A percentile compares a stretch with the other conserved stretches of the same genome.
Conservation (phyloP, 2,888 invertebrate species). For the Rhamnusium bicolor region DNA sequence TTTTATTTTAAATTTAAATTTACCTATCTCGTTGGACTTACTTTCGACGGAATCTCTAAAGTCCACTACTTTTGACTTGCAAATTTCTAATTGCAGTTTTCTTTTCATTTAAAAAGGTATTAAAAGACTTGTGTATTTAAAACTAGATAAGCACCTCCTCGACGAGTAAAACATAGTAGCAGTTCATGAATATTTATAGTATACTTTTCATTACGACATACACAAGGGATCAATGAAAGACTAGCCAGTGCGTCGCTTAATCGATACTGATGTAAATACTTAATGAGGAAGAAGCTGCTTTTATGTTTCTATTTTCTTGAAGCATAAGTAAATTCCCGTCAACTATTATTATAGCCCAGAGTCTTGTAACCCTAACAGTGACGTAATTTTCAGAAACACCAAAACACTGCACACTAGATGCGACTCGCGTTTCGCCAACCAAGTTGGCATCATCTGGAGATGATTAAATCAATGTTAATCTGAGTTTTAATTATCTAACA, state of each 20-base stretch:
- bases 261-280: neutral
- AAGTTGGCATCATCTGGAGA: too few relatives aligned
- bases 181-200: constrained; percentile 22
- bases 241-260: neutral
- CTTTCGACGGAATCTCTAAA: neutral
- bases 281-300: too few relatives aligned
- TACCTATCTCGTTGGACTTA: neutral
- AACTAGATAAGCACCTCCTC: constrained; percentile 4
- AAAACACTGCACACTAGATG: too few relatives aligned
- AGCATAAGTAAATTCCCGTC: too few relatives aligned
- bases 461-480: too few relatives aligned
- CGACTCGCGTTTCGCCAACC: too few relatives aligned
- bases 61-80: constrained; percentile 5
- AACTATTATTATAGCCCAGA: too few relatives aligned
- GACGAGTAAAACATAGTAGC: neutral
- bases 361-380: too few relatives aligned
- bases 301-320: too few relatives aligned
- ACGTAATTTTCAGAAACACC: too few relatives aligned
- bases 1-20: neutral
- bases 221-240: constrained; percentile 2
- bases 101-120: constrained; percentile 23
- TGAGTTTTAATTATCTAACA: too few relatives aligned
- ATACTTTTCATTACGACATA: constrained; percentile 10
- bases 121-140: constrained; percentile 10
- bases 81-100: constrained; percentile 20